Conservation (phyloP, 1,140 invertebrate species). For the Bombus confusus region DNA sequence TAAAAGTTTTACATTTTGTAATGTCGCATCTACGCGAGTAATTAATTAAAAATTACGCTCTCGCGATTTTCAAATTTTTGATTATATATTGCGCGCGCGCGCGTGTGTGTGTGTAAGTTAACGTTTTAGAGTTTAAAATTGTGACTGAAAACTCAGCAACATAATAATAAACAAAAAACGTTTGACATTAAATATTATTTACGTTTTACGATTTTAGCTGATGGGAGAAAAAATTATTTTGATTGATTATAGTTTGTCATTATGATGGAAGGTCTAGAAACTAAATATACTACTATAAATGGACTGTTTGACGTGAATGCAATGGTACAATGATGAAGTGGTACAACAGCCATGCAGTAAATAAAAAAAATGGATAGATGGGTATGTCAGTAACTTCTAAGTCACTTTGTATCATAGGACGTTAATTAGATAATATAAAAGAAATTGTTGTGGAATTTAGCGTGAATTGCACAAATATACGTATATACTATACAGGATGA, state of each 20-base stretch:
- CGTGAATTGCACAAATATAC: background rate
- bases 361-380: background rate
- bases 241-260: background rate
- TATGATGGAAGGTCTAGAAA: background rate
- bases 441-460: background rate
- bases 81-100: too few relatives aligned
- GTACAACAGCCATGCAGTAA: background rate
- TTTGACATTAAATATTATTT: too few relatives aligned
- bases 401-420: background rate
- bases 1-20: background rate
- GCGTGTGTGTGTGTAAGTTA: too few relatives aligned
- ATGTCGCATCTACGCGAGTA: background rate
- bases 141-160: background rate
- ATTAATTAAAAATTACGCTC: background rate
- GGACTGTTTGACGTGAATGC: background rate
- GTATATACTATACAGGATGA: background rate
- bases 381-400: background rate
- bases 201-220: background rate
- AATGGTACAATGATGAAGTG: background rate
- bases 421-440: background rate
- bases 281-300: background rate
- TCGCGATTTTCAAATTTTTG: background rate
- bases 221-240: background rate
- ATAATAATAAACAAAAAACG: too few relatives aligned
- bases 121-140: background rate